Base-by-base conservation (phyloP, 2,888 invertebrate genomes). In the Rotaria sp. region DNA sequence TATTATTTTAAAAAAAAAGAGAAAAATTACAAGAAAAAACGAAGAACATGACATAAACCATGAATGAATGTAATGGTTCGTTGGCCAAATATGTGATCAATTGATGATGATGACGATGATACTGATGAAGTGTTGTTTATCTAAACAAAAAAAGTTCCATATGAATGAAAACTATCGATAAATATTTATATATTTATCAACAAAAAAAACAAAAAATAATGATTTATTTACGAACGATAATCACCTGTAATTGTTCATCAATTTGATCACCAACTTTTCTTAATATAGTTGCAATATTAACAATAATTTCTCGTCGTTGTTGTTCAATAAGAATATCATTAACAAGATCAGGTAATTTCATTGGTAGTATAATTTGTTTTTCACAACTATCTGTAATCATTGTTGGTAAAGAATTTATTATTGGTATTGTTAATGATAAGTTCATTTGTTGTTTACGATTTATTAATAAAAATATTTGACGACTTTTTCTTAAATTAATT, bases 221-320 rank as follows among this genome's bases (percentile, higher is more conserved):
- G 11, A 8, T 45, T 50, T 18, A 1, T 50, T 50, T 55, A 35
- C 30, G 2, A n/a, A 59, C 3, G n/a, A 59, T 30, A 30, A 30
- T 67, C 15, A 67, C 67, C 45, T 80, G 80, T 24, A 80, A 26
- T 41, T n/a, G 41, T 41, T 80, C 80, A 80, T 80, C 80, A 8
- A 80, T 2, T 80, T 80, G 45, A 80, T 80, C 80, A 45, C 80
- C 80, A 45, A 80, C 45, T 80, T 80, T 80, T 80, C 80, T 38
- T n/a, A 80, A 45, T 5, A 80, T n/a, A 7, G 13, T 45, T 4
- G 80, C 80, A 41, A 80, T 45, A 80, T 45, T 41, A 26, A n/a
- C n/a, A n/a, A 80, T 80, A 0, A 11, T 15, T 80, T 41, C 24
- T 80, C n/a, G 80, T 45, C 45, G 41, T 67, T 67, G 30, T 80